phyloP scores from a whole-genome alignment of 2,113 vertebrate genomes.

The Actenoides lindsayi region DNA sequence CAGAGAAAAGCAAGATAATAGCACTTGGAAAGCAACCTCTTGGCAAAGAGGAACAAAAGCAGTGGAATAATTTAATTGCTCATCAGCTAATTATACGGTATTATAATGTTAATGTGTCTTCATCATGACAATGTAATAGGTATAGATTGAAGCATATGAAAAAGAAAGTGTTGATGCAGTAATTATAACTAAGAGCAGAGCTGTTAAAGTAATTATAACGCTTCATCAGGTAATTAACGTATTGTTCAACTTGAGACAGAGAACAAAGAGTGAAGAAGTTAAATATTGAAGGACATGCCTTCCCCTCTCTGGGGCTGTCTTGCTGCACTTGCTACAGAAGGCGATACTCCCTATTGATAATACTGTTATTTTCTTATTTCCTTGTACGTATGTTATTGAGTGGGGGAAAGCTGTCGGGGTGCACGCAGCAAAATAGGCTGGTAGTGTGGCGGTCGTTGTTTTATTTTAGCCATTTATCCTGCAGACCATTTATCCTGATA shows the following conservation, averaged over 20 bases:
- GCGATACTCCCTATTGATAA: slow-evolving; percentile 21
- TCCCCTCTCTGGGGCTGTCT: slow-evolving; percentile 56
- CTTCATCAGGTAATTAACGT: slow-evolving; percentile 92
- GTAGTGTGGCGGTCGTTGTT: background rate
- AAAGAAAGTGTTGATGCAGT: slow-evolving; percentile 86
- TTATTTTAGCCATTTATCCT: background rate
- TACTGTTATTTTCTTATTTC: slow-evolving; percentile 56
- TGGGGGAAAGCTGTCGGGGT: background rate
- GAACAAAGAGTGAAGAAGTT: slow-evolving; percentile 87
- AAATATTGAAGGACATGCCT: slow-evolving; percentile 89
- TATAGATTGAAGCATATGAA: slow-evolving; percentile 84
- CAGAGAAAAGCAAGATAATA: slow-evolving; percentile 78
- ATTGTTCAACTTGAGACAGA: slow-evolving; percentile 87
- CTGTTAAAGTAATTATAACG: slow-evolving; percentile 93
- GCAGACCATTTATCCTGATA: background rate
- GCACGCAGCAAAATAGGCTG: background rate
- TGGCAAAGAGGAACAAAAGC: slow-evolving; percentile 84
- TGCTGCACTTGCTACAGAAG: background rate
- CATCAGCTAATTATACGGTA: slow-evolving; percentile 92
- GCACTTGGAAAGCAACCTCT: slow-evolving; percentile 81
- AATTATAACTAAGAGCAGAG: slow-evolving; percentile 85
- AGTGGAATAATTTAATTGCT: slow-evolving; percentile 95
- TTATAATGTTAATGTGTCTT: slow-evolving; percentile 93
- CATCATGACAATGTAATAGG: slow-evolving; percentile 87
- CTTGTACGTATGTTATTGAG: background rate